Evolutionary conservation across 2,888 invertebrate genomes (phyloP).

Genomic region (Standfussiana lucernea): DNA sequence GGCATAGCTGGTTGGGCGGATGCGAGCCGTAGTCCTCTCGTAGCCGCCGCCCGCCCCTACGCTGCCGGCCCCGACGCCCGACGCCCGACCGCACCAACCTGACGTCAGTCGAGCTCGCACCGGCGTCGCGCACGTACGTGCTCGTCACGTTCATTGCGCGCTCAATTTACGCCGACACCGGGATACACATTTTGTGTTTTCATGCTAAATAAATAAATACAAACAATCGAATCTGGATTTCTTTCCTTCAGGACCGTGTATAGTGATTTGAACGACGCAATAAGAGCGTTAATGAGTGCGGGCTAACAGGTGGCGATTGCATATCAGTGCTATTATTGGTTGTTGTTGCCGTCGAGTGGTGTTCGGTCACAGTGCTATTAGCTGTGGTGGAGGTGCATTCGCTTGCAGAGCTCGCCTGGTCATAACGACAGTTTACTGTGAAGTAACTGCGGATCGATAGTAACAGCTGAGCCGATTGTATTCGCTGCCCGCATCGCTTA

Average conservation of each 20-base stretch:
- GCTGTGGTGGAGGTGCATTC: slow-evolving; percentile 77
- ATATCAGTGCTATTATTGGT: slow-evolving; percentile 82
- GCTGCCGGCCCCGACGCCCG: slow-evolving; percentile 71
- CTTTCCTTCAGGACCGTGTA: slow-evolving; percentile 45
- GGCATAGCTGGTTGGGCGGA: slow-evolving; percentile 86
- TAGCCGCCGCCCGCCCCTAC: slow-evolving; percentile 79
- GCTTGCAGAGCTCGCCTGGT: slow-evolving; percentile 71
- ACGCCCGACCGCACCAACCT: slow-evolving; percentile 69
- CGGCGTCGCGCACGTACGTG: slow-evolving; percentile 73
- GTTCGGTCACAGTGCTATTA: slow-evolving; percentile 79
- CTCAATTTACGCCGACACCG: slow-evolving; percentile 72
- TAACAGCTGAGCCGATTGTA: slow-evolving; percentile 84
- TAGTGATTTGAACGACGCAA: slow-evolving; percentile 65
- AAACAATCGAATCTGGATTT: slow-evolving; percentile 54
- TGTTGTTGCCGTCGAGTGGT: slow-evolving; percentile 77
- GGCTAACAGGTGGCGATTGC: slow-evolving; percentile 83
- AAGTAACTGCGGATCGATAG: slow-evolving; percentile 83
- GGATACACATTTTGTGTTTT: slow-evolving; percentile 69
- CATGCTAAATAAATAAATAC: slow-evolving; percentile 65
- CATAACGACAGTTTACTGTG: slow-evolving; percentile 67
- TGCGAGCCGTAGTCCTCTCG: slow-evolving; percentile 81
- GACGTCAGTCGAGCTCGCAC: slow-evolving; percentile 86
- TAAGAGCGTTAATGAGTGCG: slow-evolving; percentile 63
- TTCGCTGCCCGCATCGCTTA: slow-evolving; percentile 77
- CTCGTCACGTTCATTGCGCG: slow-evolving; percentile 48